A percentile compares a stretch with the other conserved stretches of the same genome.
These are phyloP conservation scores for Caenorhabditis sinica DNA, from an alignment of 2,888 invertebrate genomes.

Conservation along the genomic window DNA sequence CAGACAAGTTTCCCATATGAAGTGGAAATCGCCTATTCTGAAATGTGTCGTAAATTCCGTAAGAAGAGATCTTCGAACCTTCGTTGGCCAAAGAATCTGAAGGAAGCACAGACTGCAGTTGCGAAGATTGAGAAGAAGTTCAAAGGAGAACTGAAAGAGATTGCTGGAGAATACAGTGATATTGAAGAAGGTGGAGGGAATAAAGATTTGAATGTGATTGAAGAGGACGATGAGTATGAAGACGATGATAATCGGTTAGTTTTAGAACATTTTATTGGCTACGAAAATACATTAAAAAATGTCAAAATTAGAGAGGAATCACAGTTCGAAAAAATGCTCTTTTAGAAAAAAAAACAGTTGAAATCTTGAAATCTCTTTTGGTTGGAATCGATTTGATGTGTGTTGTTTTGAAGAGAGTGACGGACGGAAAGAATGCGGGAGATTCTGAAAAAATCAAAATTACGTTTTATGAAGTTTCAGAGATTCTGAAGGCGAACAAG, in stretches of 20 bases:
- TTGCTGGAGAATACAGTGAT: constrained; percentile 25
- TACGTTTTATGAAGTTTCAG: constrained; percentile 17
- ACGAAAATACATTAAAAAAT: constrained; percentile 13
- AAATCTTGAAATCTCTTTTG: constrained; percentile 3
- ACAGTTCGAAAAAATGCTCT: constrained; percentile 26
- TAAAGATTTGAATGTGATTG: constrained; percentile 55
- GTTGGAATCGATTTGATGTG: constrained; percentile 25
- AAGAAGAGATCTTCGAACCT: constrained; percentile 5
- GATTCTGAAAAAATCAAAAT: constrained; percentile 41
- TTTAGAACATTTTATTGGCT: constrained; percentile 4
- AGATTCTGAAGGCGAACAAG: constrained; percentile 25
- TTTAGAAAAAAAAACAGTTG: background rate
- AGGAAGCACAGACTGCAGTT: constrained; percentile 58
- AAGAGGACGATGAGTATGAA: constrained; percentile 57
- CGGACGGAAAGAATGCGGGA: background rate
- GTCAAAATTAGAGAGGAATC: constrained; percentile 28
- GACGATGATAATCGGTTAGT: constrained; percentile 36
- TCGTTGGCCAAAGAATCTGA: constrained; percentile 53
- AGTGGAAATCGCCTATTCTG: constrained; percentile 50
- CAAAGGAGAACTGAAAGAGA: constrained; percentile 44
- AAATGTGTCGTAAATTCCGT: constrained; percentile 33
- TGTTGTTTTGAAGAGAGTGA: background rate
- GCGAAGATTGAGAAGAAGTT: constrained; percentile 43
- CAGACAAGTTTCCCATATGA: constrained; percentile 56
- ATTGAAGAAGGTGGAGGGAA: background rate